A percentile compares a stretch with the other conserved stretches of the same genome.
These are phyloP conservation scores for Drosophila pruinosa DNA, from an alignment of 1,140 invertebrate species.

Conservation along the genomic window DNA sequence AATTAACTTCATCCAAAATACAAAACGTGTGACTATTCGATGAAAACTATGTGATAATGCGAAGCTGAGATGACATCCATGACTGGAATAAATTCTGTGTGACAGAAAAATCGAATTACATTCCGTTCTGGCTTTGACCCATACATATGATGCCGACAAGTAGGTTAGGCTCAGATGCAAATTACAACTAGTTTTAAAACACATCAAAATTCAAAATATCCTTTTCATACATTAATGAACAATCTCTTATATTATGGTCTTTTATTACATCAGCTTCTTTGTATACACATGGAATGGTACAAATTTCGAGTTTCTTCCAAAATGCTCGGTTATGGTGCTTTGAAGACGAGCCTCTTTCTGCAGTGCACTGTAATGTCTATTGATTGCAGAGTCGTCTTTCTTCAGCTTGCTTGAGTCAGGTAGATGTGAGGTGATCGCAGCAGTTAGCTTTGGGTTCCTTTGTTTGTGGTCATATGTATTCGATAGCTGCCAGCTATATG, in stretches of 20 bases:
- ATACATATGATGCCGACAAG: too few species aligned
- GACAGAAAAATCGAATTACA: slow-evolving; percentile 3
- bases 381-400: not conserved
- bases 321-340: not conserved
- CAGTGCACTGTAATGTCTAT: slow-evolving; percentile 26
- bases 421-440: not conserved
- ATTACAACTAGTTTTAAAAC: too few species aligned
- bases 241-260: too few species aligned
- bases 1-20: slow-evolving; percentile 14
- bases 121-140: too few species aligned
- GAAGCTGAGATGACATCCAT: slow-evolving; percentile 28
- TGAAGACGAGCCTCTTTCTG: slow-evolving; percentile 20
- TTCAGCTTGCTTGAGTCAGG: not conserved
- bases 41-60: slow-evolving; percentile 15
- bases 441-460: not conserved
- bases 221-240: too few species aligned
- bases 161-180: too few species aligned
- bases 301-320: too few species aligned
- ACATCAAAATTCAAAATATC: too few species aligned
- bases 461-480: not conserved
- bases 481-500: slow-evolving; percentile 1
- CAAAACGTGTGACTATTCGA: slow-evolving; percentile 22
- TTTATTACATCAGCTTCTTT: too few species aligned
- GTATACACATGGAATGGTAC: too few species aligned
- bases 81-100: slow-evolving; percentile 3